A percentile compares a stretch with the other conserved stretches of the same genome.
Evolutionary conservation across 2,797 vertebrate genomes (phyloP).

Genomic region (Lophotriccus pileatus): DNA sequence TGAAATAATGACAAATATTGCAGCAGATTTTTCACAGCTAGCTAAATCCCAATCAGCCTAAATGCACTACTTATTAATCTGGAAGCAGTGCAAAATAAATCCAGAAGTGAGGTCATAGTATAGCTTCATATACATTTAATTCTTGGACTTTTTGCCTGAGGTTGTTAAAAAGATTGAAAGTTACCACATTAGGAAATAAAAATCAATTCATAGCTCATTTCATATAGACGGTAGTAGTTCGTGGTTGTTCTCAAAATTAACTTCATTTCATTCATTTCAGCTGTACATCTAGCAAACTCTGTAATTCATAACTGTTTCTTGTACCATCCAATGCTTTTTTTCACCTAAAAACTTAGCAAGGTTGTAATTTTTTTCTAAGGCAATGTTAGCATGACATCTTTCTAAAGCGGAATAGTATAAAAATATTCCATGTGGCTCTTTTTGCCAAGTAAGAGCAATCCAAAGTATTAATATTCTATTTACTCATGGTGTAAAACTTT

Average conservation of each 20-base stretch:
- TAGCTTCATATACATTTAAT: not conserved
- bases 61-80: not conserved
- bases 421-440: not conserved
- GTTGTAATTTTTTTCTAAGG: not conserved
- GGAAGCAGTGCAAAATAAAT: not conserved
- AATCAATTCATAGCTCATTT: not conserved
- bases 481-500: not conserved
- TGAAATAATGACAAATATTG: not conserved
- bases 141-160: not conserved
- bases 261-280: not conserved
- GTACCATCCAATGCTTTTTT: not conserved
- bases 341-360: not conserved
- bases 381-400: not conserved
- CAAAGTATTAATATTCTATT: not conserved
- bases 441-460: slow-evolving; percentile 4
- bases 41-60: not conserved
- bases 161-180: not conserved
- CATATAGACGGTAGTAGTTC: not conserved
- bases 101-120: not conserved
- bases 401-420: not conserved
- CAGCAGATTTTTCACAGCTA: not conserved
- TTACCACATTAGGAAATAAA: not conserved
- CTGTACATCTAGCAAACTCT: not conserved
- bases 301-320: not conserved
- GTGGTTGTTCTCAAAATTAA: not conserved